These are phyloP conservation scores for Euwallacea fornicatus DNA, from an alignment of 1,140 invertebrate genomes.

Conservation along the genomic window DNA sequence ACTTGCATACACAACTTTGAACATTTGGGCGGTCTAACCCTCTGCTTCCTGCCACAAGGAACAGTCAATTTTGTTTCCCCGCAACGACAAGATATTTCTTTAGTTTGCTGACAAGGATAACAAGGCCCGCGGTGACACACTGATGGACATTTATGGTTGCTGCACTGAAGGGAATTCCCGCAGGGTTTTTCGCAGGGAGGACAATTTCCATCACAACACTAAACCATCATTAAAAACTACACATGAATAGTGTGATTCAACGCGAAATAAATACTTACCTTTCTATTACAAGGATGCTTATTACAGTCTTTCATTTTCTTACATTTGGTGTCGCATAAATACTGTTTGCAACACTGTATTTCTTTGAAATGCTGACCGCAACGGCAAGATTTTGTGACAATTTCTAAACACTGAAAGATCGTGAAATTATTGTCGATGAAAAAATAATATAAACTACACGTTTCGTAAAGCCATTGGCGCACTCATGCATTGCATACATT, in stretches of 20 bases:
- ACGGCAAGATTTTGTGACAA: slow-evolving; percentile 77
- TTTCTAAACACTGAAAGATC: slow-evolving; percentile 70
- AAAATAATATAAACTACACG: too few species aligned
- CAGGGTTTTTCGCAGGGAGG: slow-evolving; percentile 87
- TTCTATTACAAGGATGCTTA: slow-evolving; percentile 85
- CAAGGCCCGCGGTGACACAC: slow-evolving; percentile 87
- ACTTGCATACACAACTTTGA: slow-evolving; percentile 68
- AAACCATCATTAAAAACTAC: slow-evolving; percentile 36
- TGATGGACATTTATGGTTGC: slow-evolving; percentile 85
- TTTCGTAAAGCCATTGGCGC: too few species aligned
- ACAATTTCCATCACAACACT: slow-evolving; percentile 84
- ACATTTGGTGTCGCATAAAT: slow-evolving; percentile 88
- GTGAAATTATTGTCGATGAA: too few species aligned
- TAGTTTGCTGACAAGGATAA: slow-evolving; percentile 83
- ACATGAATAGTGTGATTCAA: not conserved
- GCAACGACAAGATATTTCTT: slow-evolving; percentile 80
- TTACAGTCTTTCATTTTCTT: slow-evolving; percentile 78
- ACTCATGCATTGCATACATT: too few species aligned
- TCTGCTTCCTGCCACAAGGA: slow-evolving; percentile 81
- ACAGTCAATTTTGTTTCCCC: slow-evolving; percentile 77
- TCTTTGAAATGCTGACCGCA: slow-evolving; percentile 82
- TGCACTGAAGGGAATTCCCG: slow-evolving; percentile 78
- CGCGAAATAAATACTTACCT: slow-evolving; percentile 57
- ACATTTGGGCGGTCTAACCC: slow-evolving; percentile 78
- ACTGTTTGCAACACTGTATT: slow-evolving; percentile 85